phyloP scores from a whole-genome alignment of 2,888 invertebrate genomes.

The Athalia rosae region DNA sequence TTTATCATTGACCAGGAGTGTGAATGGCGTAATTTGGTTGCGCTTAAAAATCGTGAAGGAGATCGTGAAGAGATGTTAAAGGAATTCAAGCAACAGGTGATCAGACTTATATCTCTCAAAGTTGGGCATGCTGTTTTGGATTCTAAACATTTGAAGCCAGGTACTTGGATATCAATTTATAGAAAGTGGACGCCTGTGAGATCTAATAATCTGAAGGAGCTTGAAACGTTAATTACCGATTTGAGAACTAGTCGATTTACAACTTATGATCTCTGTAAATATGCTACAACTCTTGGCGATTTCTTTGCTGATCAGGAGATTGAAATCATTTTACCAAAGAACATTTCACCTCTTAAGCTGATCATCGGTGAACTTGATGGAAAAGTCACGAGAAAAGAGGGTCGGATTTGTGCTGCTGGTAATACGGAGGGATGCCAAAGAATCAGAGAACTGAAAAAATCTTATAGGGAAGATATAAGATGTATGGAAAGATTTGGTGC shows the following conservation, averaged over 20 bases:
- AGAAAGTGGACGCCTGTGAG: slow-evolving; percentile 12
- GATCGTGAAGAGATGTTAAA: background rate
- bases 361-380: background rate
- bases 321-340: background rate
- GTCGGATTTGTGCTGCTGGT: background rate
- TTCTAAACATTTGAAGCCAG: slow-evolving; percentile 10
- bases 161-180: slow-evolving; percentile 26
- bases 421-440: background rate
- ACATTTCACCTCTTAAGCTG: slow-evolving; percentile 4
- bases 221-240: background rate
- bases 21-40: slow-evolving; percentile 17
- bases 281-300: slow-evolving; percentile 5
- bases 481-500: slow-evolving; percentile 25
- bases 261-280: slow-evolving; percentile 3
- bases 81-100: slow-evolving; percentile 15
- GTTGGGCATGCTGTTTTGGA: background rate
- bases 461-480: background rate
- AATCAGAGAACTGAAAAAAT: background rate
- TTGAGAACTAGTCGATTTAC: slow-evolving; percentile 1
- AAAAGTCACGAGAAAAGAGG: background rate
- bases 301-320: slow-evolving; percentile 9
- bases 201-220: slow-evolving; percentile 14
- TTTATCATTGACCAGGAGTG: slow-evolving; percentile 26
- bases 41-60: background rate
- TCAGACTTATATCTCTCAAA: background rate